A percentile compares a stretch with the other conserved stretches of the same genome.
phyloP scores from a whole-genome alignment of 2,888 invertebrate species.

The Cosmia pyralina region DNA sequence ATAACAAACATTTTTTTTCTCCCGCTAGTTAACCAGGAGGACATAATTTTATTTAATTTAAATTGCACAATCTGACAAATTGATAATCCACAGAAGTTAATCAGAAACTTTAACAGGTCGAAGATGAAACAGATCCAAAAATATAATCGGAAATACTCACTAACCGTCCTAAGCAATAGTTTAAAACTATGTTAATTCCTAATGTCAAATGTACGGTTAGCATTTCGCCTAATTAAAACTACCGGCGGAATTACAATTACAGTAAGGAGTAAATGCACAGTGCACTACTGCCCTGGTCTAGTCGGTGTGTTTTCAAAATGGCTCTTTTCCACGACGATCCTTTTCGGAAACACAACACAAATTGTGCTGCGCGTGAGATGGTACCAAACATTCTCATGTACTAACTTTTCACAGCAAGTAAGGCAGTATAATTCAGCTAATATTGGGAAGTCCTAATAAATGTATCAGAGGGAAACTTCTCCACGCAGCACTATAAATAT shows the following conservation, averaged over 20 bases:
- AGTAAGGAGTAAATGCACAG: constrained; percentile 84
- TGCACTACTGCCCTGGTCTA: constrained; percentile 84
- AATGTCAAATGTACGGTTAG: constrained; percentile 82
- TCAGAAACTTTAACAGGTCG: constrained; percentile 82
- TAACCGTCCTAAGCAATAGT: constrained; percentile 82
- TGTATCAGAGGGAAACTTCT: constrained; percentile 63
- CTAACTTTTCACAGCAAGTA: constrained; percentile 64
- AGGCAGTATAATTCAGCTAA: constrained; percentile 64
- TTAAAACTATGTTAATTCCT: constrained; percentile 79
- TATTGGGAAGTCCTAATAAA: constrained; percentile 57
- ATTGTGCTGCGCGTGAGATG: constrained; percentile 86
- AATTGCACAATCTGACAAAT: constrained; percentile 88
- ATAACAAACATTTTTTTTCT: constrained; percentile 73
- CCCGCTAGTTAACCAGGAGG: constrained; percentile 79
- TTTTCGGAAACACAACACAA: constrained; percentile 97
- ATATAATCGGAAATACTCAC: constrained; percentile 84
- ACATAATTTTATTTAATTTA: constrained; percentile 87
- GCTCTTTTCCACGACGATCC: constrained; percentile 95
- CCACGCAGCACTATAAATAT: constrained; percentile 72
- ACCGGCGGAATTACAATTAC: constrained; percentile 80
- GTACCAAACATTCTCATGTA: constrained; percentile 59
- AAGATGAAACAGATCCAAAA: constrained; percentile 86
- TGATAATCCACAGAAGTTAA: constrained; percentile 86
- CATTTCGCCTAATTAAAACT: constrained; percentile 79
- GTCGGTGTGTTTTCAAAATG: constrained; percentile 97